These are phyloP conservation scores for Rhadinocentrus ornatus DNA, from an alignment of 2,797 vertebrate genomes.

Conservation along the genomic window DNA sequence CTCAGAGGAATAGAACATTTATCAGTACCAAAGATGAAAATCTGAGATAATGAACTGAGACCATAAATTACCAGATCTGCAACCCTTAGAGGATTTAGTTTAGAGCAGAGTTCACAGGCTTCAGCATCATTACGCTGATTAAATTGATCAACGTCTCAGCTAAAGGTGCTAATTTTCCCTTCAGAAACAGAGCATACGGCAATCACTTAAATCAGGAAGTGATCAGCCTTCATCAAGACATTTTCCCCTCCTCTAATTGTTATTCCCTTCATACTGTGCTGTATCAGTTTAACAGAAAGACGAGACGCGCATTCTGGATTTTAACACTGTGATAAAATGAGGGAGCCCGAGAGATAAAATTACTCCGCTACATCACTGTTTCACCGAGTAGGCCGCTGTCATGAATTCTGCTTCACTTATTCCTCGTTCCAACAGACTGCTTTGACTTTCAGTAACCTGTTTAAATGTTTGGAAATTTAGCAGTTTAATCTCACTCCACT, in stretches of 20 bases:
- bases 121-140: conserved; percentile 56
- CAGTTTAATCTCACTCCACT: neutral
- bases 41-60: conserved; percentile 19
- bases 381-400: conserved; percentile 2
- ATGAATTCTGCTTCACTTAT: neutral
- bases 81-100: neutral
- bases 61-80: conserved; percentile 16
- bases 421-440: neutral
- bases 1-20: conserved; percentile 9
- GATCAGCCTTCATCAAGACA: conserved; percentile 21
- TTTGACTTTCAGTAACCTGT: neutral
- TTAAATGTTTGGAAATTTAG: neutral
- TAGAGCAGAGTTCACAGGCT: conserved; percentile 24
- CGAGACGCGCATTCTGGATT: conserved; percentile 11
- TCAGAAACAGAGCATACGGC: conserved; percentile 47
- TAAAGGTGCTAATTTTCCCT: conserved; percentile 52
- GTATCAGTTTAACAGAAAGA: conserved; percentile 20
- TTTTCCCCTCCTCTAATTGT: conserved; percentile 1
- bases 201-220: conserved; percentile 52
- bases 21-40: conserved; percentile 8
- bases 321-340: conserved; percentile 44
- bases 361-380: neutral
- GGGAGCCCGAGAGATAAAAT: conserved; percentile 8
- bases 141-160: conserved; percentile 57
- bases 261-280: conserved; percentile 6